Evolutionary conservation across 2,113 vertebrate species (phyloP), one percentile per base, ranked within the genome.

Genomic region (Riparia riparia): DNA sequence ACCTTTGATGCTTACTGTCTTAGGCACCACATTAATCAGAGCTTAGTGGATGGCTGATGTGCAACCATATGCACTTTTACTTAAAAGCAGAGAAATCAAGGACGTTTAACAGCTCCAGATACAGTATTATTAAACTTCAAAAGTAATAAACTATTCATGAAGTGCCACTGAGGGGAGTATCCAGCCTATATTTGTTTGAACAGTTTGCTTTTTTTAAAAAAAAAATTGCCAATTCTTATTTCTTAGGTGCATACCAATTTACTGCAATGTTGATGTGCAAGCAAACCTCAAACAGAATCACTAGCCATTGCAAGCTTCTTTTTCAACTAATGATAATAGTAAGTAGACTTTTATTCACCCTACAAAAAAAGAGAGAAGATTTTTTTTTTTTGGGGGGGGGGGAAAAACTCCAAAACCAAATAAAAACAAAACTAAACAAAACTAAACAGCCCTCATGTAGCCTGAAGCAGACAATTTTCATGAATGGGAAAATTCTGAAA

Each of bases 11-110:
- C 39, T 84, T 81, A 92, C 68, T 2, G 2, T 80, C 76, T 95
- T 51, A 81, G 73, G 63, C 7, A 2, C 82, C 65, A 54, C 68
- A 66, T 89, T 92, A 91, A 89, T 83, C 82, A 84, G 64, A 69
- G 54, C 64, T 89, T 92, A 91, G 65, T 70, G 66, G 78, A 91
- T 77, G 53, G 63, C 10, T 91, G 68, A 82, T 91, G 60, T 85
- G 45, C 39, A 78, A 42, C 49, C 68, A 28, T 58, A 69, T 5
- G 1, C 68, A 93, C 45, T 82, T 90, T 63, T 68, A 88, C 64
- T 44, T 96, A 77, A 96, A 91, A 96, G 83, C 37, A 91, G 50
- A 57, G 61, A 77, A 88, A 94, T 94, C 68, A 94, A 84, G 56
- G 71, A 63, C 15, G 2, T 80, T 92, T 90, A 82, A 58, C 78